Evolutionary conservation across 1,140 invertebrate genomes (phyloP), one percentile per base, ranked within the genome.

Genomic region (Bombyx mori): DNA sequence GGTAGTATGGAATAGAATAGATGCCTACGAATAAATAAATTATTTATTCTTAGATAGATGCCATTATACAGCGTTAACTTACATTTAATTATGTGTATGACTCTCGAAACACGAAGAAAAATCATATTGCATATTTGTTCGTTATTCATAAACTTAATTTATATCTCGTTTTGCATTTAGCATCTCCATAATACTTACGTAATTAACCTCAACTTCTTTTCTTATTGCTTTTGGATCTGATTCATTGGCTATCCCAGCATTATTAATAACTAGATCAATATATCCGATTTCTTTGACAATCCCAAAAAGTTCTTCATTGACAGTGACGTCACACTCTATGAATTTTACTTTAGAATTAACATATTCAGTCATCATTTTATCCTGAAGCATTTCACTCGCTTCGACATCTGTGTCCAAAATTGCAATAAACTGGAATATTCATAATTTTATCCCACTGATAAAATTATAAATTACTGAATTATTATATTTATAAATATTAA

Each of bases 211-310:
- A 9, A 55, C 42, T 55, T 55, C 54, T 7, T 45, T 55, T 9
- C 54, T 55, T 9, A 55, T 47, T 35, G 6, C 8, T 47, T 26
- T 42, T 6, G 45, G 46, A 8, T 18, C 47, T 6, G 12, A 42
- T 26, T 55, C 54, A 42, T 55, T n/a, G 7, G 45, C 9, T 26
- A 55, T 10, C 6, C 54, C 54, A 55, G 54, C 54, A 48, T 55
- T 55, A 48, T 55, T 55, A 22, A 55, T 46, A 47, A 55, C 54
- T n/a, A 55, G n/a, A 45, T 55, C 54, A 26, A 55, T 55, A 46
- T 55, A 55, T 2, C 54, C 45, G 9, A 47, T 22, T 8, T 35
- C n/a, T 3, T 55, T 35, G 8, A 44, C 5, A 47, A 47, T 48
- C 9, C 18, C 44, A 55, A 55, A 35, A 22, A 55, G 26, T 8